Percentiles rank a stretch among this genome's conserved stretches.
phyloP scores from a whole-genome alignment of 2,888 invertebrate genomes.

The Caenorhabditis afra region DNA sequence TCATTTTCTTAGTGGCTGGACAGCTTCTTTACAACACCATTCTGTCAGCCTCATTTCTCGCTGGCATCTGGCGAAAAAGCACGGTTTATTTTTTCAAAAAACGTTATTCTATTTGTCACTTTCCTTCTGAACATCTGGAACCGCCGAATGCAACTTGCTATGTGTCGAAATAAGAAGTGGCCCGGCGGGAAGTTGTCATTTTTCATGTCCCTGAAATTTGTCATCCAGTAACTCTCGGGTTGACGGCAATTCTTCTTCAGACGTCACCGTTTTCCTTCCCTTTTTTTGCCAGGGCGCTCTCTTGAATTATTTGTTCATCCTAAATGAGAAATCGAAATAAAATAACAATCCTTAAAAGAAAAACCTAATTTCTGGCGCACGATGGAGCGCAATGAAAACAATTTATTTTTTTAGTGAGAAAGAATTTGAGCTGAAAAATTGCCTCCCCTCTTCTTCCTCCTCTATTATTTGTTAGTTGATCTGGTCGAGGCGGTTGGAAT shows the following conservation, averaged over 20 bases:
- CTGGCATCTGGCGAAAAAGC: slow-evolving; percentile 15
- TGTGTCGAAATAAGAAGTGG: slow-evolving; percentile 15
- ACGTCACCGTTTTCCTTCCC: slow-evolving; percentile 1
- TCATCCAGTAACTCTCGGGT: not conserved
- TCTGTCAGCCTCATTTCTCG: not conserved
- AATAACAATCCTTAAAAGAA: slow-evolving; percentile 31
- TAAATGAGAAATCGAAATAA: slow-evolving; percentile 24
- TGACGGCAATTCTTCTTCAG: slow-evolving; percentile 16
- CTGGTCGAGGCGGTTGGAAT: not conserved
- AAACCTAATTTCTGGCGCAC: slow-evolving; percentile 44
- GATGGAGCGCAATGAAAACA: slow-evolving; percentile 42
- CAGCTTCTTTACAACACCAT: slow-evolving; percentile 32
- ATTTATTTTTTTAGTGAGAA: slow-evolving; percentile 31
- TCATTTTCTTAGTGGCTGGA: slow-evolving; percentile 44
- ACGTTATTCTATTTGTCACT: not conserved
- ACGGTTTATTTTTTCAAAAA: too few species aligned
- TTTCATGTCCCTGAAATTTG: not conserved
- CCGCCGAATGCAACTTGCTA: slow-evolving; percentile 14
- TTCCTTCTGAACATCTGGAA: slow-evolving; percentile 31
- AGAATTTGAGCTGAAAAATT: slow-evolving; percentile 39
- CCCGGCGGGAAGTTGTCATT: not conserved
- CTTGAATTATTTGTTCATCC: slow-evolving; percentile 28
- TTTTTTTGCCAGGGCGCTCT: not conserved
- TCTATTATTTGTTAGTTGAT: slow-evolving; percentile 11
- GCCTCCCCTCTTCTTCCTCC: not conserved